These are phyloP conservation scores for Salticus scenicus DNA, from an alignment of 2,888 invertebrate genomes.

Conservation along the genomic window DNA sequence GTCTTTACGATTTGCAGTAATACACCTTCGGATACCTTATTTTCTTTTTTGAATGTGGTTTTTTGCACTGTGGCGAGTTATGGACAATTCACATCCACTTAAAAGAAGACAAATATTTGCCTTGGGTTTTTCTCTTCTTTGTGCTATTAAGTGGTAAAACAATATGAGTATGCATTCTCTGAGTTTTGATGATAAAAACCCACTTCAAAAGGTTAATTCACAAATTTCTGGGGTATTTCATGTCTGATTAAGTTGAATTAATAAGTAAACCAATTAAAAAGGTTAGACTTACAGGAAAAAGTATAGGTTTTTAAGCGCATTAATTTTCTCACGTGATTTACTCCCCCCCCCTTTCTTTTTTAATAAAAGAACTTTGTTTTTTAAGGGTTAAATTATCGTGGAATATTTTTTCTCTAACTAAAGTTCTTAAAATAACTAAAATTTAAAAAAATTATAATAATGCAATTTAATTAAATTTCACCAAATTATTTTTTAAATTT, in stretches of 20 bases:
- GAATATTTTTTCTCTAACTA: too few species aligned
- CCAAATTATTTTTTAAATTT: too few species aligned
- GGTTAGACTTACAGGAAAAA: too few species aligned
- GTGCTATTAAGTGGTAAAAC: background rate
- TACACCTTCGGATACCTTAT: background rate
- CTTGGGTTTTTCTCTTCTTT: background rate
- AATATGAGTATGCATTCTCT: background rate
- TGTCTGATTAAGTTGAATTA: background rate
- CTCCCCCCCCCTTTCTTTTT: too few species aligned
- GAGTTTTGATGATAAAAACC: background rate
- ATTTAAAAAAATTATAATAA: too few species aligned
- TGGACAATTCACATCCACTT: background rate
- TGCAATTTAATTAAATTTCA: too few species aligned
- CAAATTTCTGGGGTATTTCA: background rate
- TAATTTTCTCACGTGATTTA: too few species aligned
- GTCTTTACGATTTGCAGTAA: background rate
- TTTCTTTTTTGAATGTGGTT: background rate
- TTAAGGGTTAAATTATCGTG: too few species aligned
- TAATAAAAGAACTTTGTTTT: too few species aligned
- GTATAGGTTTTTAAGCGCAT: too few species aligned
- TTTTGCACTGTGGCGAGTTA: background rate
- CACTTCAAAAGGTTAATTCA: background rate
- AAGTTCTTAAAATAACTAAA: too few species aligned
- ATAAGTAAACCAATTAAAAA: too few species aligned
- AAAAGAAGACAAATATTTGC: conserved; percentile 6